These are phyloP conservation scores for Oeneis ivallda DNA, from an alignment of 2,888 invertebrate species.

Conservation along the genomic window DNA sequence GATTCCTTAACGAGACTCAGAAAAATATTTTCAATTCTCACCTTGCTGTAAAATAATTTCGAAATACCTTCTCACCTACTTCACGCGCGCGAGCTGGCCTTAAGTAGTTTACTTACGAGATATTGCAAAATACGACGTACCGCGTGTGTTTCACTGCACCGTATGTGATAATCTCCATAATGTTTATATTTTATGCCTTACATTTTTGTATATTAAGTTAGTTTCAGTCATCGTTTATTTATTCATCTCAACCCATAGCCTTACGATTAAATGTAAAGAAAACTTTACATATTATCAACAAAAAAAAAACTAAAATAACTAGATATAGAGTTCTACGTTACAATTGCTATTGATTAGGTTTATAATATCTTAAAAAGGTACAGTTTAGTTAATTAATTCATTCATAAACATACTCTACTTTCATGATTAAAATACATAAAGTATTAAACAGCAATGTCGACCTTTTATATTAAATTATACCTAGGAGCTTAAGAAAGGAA, in stretches of 20 bases:
- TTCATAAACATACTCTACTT: background rate
- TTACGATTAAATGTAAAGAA: too few relatives aligned
- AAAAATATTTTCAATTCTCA: too few relatives aligned
- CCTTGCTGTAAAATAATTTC: background rate
- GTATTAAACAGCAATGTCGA: background rate
- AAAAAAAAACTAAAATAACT: too few relatives aligned
- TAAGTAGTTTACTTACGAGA: background rate
- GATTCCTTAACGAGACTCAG: too few relatives aligned
- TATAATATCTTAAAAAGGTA: background rate
- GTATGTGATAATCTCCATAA: slow-evolving; percentile 1
- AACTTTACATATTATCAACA: too few relatives aligned
- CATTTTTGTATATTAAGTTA: too few relatives aligned
- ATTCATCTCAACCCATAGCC: too few relatives aligned
- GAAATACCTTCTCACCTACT: background rate
- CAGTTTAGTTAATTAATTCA: background rate
- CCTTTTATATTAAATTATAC: too few relatives aligned
- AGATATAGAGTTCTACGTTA: too few relatives aligned
- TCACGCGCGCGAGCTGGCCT: background rate
- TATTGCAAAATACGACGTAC: background rate
- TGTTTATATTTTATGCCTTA: background rate
- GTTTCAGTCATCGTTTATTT: too few relatives aligned
- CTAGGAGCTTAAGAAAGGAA: background rate
- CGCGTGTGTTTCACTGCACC: background rate
- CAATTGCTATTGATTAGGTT: too few relatives aligned
- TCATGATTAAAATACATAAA: background rate